These are phyloP conservation scores for Acleris cristana DNA, from an alignment of 2,888 invertebrate species.

Conservation along the genomic window DNA sequence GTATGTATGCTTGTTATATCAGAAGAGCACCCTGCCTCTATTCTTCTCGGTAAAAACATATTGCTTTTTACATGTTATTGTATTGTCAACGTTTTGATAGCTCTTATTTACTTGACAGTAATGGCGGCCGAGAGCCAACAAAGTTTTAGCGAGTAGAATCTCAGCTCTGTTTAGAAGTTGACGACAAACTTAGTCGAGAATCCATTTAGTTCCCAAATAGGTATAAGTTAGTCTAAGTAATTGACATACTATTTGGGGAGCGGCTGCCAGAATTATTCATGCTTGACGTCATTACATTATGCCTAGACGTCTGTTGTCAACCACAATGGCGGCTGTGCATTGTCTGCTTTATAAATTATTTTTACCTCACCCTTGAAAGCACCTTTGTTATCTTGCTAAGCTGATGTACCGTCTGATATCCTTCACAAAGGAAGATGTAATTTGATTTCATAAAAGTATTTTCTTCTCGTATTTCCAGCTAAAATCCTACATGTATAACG, in stretches of 20 bases:
- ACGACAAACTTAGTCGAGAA: neutral
- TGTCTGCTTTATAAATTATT: slow-evolving; percentile 28
- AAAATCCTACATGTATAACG: slow-evolving; percentile 9
- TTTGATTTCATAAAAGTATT: slow-evolving; percentile 11
- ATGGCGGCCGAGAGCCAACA: no score
- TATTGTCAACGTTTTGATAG: no score
- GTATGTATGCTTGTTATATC: neutral
- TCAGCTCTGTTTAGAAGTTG: neutral
- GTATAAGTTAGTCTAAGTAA: slow-evolving; percentile 26
- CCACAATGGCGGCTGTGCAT: slow-evolving; percentile 32
- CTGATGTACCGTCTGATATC: slow-evolving; percentile 21
- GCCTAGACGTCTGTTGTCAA: slow-evolving; percentile 21
- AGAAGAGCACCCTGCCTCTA: neutral
- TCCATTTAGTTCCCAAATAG: slow-evolving; percentile 1
- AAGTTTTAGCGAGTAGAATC: no score
- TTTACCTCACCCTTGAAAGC: slow-evolving; percentile 24
- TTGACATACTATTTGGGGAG: slow-evolving; percentile 25
- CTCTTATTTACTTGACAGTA: no score
- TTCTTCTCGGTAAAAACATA: no score
- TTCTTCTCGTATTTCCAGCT: slow-evolving; percentile 8
- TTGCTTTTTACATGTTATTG: no score
- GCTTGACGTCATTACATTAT: slow-evolving; percentile 25
- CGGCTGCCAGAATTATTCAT: slow-evolving; percentile 23
- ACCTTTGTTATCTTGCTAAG: slow-evolving; percentile 26
- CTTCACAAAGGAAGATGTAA: slow-evolving; percentile 28